Evolutionary conservation across 2,113 vertebrate genomes (phyloP).

Genomic region (Thalassarche chlororhynchos): DNA sequence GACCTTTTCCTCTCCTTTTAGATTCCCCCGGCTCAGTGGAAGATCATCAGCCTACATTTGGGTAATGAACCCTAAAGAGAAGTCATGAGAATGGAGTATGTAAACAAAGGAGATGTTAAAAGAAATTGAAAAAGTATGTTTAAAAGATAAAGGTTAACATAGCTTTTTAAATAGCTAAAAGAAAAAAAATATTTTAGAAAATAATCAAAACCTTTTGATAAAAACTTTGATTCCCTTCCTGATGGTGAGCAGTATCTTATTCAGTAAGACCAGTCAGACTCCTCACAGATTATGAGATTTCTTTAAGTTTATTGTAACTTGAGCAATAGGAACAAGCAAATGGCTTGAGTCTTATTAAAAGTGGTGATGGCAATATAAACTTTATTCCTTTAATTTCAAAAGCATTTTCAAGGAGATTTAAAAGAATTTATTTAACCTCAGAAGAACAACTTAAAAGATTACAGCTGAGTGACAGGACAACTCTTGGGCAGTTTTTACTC

Average conservation of each 20-base stretch:
- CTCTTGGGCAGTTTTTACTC: neutral
- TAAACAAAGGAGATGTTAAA: neutral
- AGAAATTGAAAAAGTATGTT: neutral
- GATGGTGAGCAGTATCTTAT: neutral
- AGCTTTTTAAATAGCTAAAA: neutral
- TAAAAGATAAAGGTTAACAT: neutral
- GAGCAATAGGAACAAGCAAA: neutral
- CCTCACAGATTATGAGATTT: neutral
- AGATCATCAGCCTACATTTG: neutral
- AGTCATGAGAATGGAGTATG: neutral
- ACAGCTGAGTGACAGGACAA: neutral
- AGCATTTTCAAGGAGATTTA: neutral
- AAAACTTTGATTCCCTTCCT: neutral
- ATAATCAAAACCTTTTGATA: neutral
- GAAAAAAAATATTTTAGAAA: neutral
- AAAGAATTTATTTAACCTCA: neutral
- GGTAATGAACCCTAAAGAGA: neutral
- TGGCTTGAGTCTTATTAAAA: neutral
- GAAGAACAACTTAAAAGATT: neutral
- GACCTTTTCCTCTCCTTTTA: neutral
- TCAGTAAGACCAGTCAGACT: neutral
- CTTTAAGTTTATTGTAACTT: neutral
- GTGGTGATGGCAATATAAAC: neutral
- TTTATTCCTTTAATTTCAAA: neutral
- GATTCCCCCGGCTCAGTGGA: neutral